Evolutionary conservation across 2,888 invertebrate genomes (phyloP).

Genomic region (Odontocolon sp.): DNA sequence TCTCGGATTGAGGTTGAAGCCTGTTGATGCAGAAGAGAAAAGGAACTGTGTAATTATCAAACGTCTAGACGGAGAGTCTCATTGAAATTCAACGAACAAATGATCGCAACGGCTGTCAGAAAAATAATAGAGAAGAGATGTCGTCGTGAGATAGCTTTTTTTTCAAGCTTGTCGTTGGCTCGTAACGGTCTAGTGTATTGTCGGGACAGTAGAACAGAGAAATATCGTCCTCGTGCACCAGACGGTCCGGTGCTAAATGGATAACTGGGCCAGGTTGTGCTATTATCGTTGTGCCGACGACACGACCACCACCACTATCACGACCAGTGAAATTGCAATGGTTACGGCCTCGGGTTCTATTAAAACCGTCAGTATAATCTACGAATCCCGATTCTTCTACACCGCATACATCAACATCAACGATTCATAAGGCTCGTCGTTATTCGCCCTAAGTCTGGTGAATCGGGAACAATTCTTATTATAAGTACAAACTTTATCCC

Average conservation of each 20-base stretch:
- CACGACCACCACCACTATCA: conserved; percentile 5
- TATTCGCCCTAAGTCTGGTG: neutral
- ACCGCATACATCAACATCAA: neutral
- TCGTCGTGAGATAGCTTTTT: neutral
- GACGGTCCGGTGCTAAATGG: conserved; percentile 69
- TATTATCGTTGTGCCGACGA: conserved; percentile 69
- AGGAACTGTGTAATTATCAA: conserved; percentile 16
- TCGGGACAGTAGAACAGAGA: conserved; percentile 9
- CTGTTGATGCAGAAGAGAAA: conserved; percentile 64
- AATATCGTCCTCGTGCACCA: conserved; percentile 44
- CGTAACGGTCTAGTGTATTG: conserved; percentile 4
- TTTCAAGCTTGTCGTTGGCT: neutral
- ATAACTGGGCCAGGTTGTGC: conserved; percentile 74
- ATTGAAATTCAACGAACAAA: neutral
- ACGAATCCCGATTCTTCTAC: conserved; percentile 7
- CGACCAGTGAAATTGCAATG: conserved; percentile 31
- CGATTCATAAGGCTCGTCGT: neutral
- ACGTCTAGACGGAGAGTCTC: neutral
- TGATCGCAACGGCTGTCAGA: neutral
- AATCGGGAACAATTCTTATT: neutral
- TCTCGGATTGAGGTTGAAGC: conserved; percentile 78
- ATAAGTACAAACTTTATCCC: neutral
- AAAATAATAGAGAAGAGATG: neutral
- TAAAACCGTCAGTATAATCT: conserved; percentile 25
- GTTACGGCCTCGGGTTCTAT: conserved; percentile 28